Evolutionary conservation across 1,140 invertebrate genomes (phyloP).

Genomic region (Brachionus rubens): DNA sequence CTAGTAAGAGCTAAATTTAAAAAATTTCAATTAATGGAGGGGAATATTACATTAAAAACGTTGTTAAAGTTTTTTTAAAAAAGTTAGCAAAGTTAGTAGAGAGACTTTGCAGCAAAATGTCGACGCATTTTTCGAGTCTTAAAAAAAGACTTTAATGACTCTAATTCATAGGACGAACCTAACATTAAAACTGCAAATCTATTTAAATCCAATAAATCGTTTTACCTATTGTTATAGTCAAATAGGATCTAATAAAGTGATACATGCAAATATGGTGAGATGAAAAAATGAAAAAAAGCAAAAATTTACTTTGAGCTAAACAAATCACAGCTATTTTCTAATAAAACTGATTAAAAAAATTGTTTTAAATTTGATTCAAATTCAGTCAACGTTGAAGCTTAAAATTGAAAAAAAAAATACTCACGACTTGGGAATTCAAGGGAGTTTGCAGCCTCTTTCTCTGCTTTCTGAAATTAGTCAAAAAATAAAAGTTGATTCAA

Average conservation of each 20-base stretch:
- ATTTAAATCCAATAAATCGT: too few relatives aligned
- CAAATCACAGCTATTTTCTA: conserved; percentile 29
- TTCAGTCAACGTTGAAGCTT: neutral
- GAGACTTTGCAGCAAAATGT: too few relatives aligned
- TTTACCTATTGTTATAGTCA: too few relatives aligned
- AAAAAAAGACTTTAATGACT: too few relatives aligned
- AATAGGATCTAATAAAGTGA: neutral
- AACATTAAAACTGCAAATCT: too few relatives aligned
- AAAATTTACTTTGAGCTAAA: conserved; percentile 12
- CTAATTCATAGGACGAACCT: too few relatives aligned
- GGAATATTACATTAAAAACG: too few relatives aligned
- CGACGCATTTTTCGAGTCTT: too few relatives aligned
- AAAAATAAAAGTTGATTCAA: too few relatives aligned
- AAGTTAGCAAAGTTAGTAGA: too few relatives aligned
- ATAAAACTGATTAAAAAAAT: conserved; percentile 24
- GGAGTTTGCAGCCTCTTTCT: conserved; percentile 21
- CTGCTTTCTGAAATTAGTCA: conserved; percentile 30
- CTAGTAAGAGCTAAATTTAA: neutral
- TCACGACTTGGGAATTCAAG: conserved; percentile 43
- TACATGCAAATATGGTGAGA: conserved; percentile 2
- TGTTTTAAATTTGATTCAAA: neutral
- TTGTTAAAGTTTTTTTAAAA: too few relatives aligned
- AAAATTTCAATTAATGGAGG: too few relatives aligned
- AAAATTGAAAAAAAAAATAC: neutral
- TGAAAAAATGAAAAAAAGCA: neutral